Base-by-base conservation (phyloP, 2,113 vertebrate species). In the Oxygymnocypris stewartii region DNA sequence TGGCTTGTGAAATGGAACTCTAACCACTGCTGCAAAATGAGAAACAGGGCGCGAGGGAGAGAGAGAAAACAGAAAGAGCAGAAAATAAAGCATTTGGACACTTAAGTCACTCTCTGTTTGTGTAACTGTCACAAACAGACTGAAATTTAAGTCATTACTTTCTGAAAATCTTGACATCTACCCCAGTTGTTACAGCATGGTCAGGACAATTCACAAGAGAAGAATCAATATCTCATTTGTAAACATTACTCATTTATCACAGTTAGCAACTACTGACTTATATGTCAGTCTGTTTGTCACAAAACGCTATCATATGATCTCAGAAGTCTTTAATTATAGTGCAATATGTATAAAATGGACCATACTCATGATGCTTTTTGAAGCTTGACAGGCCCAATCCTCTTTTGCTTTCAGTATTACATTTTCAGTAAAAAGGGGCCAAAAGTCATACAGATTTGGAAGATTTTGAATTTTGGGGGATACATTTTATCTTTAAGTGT, bases 1-100 rank as follows among this genome's bases (percentile, higher is more conserved):
- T 82, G 79, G 84, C 84, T 85, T 28, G 54, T 63, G 79, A 86
- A 65, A 74, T 25, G 77, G 11, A 57, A 61, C 49, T 63, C 8
- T 77, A 79, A 35, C 67, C 31, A 7, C 73, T 82, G 25, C 42
- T 77, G 18, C 49, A 67, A 87, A 37, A 75, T 51, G 54, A 61
- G 28, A 25, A 82, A 85, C 10, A 20, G 13, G 2, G 2, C 0
- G 6, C 59, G 31, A 44, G n/a, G 11, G 14, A 59, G 20, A 49
- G 12, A 59, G 12, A 28, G 51, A 77, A 25, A 44, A 44, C 5
- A 73, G 54, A 37, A 35, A 14, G 12, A 49, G 54, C 51, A 49
- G 10, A 37, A 49, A 37, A 75, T 57, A 57, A 57, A 8, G 51
- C 16, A 83, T 6, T 28, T 78, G 25, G 75, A 35, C 47, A 31